phyloP scores from a whole-genome alignment of 2,888 invertebrate species.

The Mythimna vitellina region DNA sequence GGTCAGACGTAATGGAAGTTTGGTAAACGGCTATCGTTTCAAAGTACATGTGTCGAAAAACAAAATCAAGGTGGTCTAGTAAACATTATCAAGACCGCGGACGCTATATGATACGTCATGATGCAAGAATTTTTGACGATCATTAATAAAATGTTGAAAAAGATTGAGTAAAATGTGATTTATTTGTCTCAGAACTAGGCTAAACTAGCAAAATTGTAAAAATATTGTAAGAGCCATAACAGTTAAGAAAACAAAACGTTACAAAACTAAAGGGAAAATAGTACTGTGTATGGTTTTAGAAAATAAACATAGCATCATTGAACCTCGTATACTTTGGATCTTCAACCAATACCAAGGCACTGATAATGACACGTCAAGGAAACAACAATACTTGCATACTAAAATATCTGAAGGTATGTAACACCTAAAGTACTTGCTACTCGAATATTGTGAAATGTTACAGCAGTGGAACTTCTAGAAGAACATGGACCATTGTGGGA shows the following conservation, averaged over 20 bases:
- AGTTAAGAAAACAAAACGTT: not conserved
- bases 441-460: slow-evolving; percentile 34
- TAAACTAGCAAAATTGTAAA: not conserved
- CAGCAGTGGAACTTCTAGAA: not conserved
- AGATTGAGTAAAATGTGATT: not conserved
- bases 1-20: slow-evolving; percentile 19
- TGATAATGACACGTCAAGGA: slow-evolving; percentile 54
- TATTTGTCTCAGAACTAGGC: not conserved
- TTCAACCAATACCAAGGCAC: slow-evolving; percentile 38
- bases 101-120: slow-evolving; percentile 24
- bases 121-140: slow-evolving; percentile 29
- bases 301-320: not conserved
- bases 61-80: slow-evolving; percentile 66
- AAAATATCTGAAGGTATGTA: slow-evolving; percentile 9
- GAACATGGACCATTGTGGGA: not conserved
- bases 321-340: slow-evolving; percentile 11
- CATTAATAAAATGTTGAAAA: slow-evolving; percentile 4
- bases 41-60: slow-evolving; percentile 56
- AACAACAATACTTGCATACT: slow-evolving; percentile 47
- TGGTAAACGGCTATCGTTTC: slow-evolving; percentile 32
- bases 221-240: not conserved
- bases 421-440: not conserved
- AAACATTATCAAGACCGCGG: slow-evolving; percentile 58
- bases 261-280: not conserved
- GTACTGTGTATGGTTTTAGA: not conserved